Conservation (phyloP, 2,797 vertebrate species). For the Micromesistius poutassou region DNA sequence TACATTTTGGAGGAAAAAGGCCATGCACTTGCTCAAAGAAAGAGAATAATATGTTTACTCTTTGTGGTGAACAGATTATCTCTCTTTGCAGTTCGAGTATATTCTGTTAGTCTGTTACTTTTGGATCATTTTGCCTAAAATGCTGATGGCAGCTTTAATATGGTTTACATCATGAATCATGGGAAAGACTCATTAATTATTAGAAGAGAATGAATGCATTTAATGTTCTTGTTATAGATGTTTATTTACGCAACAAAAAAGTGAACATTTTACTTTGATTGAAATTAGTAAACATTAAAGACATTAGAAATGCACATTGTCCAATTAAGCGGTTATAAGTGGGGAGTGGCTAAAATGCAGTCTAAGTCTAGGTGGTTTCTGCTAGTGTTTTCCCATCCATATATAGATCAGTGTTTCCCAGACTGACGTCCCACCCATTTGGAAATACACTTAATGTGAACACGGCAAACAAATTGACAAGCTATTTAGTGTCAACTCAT, state of each 20-base stretch:
- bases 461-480: not conserved
- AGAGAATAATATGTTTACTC: not conserved
- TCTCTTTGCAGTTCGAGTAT: not conserved
- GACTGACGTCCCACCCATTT: not conserved
- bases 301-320: not conserved
- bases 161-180: not conserved
- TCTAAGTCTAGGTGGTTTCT: not conserved
- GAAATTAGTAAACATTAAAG: not conserved
- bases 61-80: not conserved
- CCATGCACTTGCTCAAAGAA: not conserved
- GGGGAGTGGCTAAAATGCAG: not conserved
- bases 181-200: not conserved
- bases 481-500: not conserved
- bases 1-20: not conserved
- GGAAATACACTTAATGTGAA: not conserved
- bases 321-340: not conserved
- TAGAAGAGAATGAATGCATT: not conserved
- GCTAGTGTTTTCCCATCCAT: not conserved
- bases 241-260: not conserved
- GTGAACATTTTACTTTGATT: not conserved
- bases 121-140: not conserved
- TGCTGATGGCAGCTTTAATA: not conserved
- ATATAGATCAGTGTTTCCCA: not conserved
- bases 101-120: not conserved
- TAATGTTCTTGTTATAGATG: not conserved